Evolutionary conservation across 2,888 invertebrate genomes (phyloP), one percentile per base, ranked within the genome.

Genomic region (Blastobasis adustella): DNA sequence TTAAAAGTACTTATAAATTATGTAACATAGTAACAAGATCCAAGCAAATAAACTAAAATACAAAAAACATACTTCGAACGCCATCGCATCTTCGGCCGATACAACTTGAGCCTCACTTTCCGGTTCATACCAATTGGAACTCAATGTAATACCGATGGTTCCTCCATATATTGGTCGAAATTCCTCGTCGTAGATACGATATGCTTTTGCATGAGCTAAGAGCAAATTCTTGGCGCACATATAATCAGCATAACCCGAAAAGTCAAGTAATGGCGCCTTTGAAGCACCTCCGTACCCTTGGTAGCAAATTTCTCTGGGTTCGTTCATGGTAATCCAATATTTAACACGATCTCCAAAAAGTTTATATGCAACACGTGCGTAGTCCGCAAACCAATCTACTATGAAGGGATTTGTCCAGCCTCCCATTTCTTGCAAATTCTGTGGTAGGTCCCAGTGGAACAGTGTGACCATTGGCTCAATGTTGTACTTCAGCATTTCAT

Each of bases 291-390:
- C 83, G 61, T 90, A 91, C 1, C 86, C 88, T 2, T 61, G 55
- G 9, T 63, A 60, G 53, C 76, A 80, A 42, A 72, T 63, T 54
- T 71, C 63, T 45, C 61, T 67, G 0, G 90, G 90, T 58, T 91
- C 90, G 64, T 91, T 91, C 52, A 90, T 80, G 0, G 90, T 90
- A n/a, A 90, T 81, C 90, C 90, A 91, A 9, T 69, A 66, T 58
- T 88, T 81, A 0, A 80, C 88, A 52, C 82, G 68, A 58, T 85
- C 84, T 5, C 88, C 85, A 55, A 79, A 87, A 37, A 67, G 58
- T 48, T 65, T 58, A 57, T 74, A 89, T 4, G 71, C 66, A 9
- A 79, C 58, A 37, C 74, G 64, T 1, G 87, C 80, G 56, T 85
- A 89, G 37, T 78, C 74, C 38, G 63, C 67, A 58, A 82, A 89